A percentile compares a stretch with the other conserved stretches of the same genome.
Conservation (phyloP, 2,888 invertebrate species). For the Tinea semifulvella region DNA sequence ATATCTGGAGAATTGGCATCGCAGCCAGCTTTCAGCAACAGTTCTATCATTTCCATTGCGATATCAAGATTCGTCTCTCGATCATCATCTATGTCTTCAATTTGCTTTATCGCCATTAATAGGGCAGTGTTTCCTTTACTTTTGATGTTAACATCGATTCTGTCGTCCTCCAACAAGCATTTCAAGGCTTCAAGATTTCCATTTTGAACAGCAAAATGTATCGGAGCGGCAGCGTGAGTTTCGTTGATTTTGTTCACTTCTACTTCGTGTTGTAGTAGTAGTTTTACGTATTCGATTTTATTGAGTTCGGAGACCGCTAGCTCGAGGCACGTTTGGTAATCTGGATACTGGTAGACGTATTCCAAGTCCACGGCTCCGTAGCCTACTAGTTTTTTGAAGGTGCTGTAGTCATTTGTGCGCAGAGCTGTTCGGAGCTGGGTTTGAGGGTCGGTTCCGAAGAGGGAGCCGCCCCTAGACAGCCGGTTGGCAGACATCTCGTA, state of each 20-base stretch:
- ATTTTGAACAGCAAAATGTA: slow-evolving; percentile 71
- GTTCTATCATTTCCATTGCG: slow-evolving; percentile 57
- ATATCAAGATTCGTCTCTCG: slow-evolving; percentile 44
- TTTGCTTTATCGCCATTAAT: slow-evolving; percentile 57
- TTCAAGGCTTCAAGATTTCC: slow-evolving; percentile 57
- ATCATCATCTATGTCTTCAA: slow-evolving; percentile 57
- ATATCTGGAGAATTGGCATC: slow-evolving; percentile 64
- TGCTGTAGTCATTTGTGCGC: slow-evolving; percentile 54
- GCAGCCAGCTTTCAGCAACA: slow-evolving; percentile 63
- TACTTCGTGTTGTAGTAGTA: slow-evolving; percentile 68
- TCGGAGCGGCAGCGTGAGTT: slow-evolving; percentile 65
- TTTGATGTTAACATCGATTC: slow-evolving; percentile 57
- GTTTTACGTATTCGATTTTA: slow-evolving; percentile 61
- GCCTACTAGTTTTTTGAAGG: slow-evolving; percentile 59
- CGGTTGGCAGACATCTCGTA: slow-evolving; percentile 57
- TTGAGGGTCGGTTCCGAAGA: slow-evolving; percentile 56
- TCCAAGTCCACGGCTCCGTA: slow-evolving; percentile 60
- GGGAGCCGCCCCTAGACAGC: slow-evolving; percentile 47
- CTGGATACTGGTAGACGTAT: slow-evolving; percentile 63
- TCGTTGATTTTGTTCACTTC: slow-evolving; percentile 68
- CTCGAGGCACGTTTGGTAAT: slow-evolving; percentile 69
- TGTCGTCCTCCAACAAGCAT: slow-evolving; percentile 50
- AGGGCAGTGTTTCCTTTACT: slow-evolving; percentile 63
- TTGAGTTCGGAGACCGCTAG: slow-evolving; percentile 62
- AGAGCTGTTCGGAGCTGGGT: slow-evolving; percentile 59